Conservation (phyloP, 2,888 invertebrate genomes). For the Agrotis ipsilon region DNA sequence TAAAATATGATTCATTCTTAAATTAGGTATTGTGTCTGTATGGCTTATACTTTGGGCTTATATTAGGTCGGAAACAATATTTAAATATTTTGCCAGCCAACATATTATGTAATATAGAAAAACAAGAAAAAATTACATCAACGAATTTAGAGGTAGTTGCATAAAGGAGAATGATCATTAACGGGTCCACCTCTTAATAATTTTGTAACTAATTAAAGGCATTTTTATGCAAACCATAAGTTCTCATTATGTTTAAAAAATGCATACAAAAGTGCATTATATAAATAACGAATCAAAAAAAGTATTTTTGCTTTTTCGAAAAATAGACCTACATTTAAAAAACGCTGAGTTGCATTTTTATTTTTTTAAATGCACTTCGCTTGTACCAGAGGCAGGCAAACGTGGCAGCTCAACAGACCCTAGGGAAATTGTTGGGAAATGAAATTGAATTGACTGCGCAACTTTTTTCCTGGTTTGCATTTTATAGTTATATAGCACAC, state of each 20-base stretch:
- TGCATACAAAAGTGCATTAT: too few species aligned
- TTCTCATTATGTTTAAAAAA: too few species aligned
- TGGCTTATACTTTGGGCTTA: neutral
- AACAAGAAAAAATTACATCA: too few species aligned
- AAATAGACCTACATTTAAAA: neutral
- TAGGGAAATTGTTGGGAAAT: constrained; percentile 41
- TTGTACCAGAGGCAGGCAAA: neutral
- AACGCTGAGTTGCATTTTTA: neutral
- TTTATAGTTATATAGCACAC: constrained; percentile 9
- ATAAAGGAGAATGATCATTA: too few species aligned
- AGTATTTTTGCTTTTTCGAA: neutral
- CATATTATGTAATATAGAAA: too few species aligned
- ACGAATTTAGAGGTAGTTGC: too few species aligned
- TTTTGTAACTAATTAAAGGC: too few species aligned
- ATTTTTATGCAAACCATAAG: too few species aligned
- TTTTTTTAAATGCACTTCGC: constrained; percentile 14
- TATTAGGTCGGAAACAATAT: constrained; percentile 1
- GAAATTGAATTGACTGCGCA: constrained; percentile 28
- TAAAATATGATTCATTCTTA: constrained; percentile 26
- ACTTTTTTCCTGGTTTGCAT: constrained; percentile 25
- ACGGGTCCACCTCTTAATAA: too few species aligned
- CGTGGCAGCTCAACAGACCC: constrained; percentile 13
- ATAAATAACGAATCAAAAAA: neutral
- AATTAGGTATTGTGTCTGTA: neutral
- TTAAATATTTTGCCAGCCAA: too few species aligned